A percentile compares a stretch with the other conserved stretches of the same genome.
Conservation (phyloP, 2,888 invertebrate genomes). For the Anagyrus pseudococci region DNA sequence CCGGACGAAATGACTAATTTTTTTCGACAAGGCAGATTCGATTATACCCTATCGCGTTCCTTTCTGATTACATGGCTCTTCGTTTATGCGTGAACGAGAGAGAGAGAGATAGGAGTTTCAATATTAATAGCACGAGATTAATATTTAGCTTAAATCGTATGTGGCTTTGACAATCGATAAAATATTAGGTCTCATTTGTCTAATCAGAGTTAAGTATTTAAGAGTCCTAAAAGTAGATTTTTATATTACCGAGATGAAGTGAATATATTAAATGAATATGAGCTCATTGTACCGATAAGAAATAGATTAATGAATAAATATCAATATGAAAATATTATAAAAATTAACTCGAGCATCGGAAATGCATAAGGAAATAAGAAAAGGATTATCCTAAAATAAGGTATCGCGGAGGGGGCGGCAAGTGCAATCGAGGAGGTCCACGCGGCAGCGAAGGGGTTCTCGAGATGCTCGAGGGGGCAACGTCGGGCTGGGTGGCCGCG, state of each 20-base stretch:
- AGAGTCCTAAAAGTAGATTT: too few species aligned
- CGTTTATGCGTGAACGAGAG: neutral
- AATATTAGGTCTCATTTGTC: slow-evolving; percentile 1
- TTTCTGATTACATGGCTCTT: slow-evolving; percentile 5
- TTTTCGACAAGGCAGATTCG: neutral
- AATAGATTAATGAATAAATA: too few species aligned
- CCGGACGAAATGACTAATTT: neutral
- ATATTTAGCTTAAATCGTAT: neutral
- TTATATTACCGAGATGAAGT: too few species aligned
- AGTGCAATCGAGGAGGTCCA: too few species aligned
- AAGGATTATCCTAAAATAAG: too few species aligned
- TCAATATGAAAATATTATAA: too few species aligned
- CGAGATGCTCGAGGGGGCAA: neutral
- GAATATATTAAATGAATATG: too few species aligned
- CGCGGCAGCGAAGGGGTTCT: neutral
- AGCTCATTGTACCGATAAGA: too few species aligned
- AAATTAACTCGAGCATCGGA: too few species aligned
- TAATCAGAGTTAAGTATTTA: neutral
- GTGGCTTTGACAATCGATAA: neutral
- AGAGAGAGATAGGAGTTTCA: neutral
- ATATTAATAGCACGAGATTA: slow-evolving; percentile 1
- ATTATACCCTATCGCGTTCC: too few species aligned
- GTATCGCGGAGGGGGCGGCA: too few species aligned
- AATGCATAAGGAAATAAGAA: too few species aligned
- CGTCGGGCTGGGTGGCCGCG: neutral